Evolutionary conservation across 2,113 vertebrate genomes (phyloP).

Genomic region (Entelurus aequoreus): DNA sequence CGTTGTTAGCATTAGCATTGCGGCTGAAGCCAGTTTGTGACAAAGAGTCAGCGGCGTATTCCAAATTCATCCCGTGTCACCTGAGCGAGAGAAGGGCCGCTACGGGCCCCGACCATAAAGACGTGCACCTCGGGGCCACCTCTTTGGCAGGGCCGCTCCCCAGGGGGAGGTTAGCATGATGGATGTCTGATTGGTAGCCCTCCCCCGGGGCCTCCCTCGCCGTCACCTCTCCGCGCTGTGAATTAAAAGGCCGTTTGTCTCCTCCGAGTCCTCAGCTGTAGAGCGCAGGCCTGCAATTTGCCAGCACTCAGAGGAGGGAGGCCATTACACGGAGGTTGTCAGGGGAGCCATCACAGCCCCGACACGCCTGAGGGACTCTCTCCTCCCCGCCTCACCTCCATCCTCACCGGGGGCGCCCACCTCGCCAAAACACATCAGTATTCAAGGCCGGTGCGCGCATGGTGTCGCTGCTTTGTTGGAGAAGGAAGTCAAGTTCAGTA

Average conservation of each 20-base stretch:
- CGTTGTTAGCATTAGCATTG: no score
- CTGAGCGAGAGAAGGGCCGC: slow-evolving; percentile 39
- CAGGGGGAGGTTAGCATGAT: slow-evolving; percentile 75
- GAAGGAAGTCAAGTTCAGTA: neutral
- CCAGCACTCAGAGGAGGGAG: slow-evolving; percentile 73
- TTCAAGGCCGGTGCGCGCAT: slow-evolving; percentile 22
- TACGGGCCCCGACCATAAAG: slow-evolving; percentile 36
- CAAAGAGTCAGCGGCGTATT: no score
- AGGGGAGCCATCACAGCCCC: slow-evolving; percentile 73
- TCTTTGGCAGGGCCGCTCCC: slow-evolving; percentile 65
- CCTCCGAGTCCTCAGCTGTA: slow-evolving; percentile 79
- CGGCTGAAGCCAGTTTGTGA: no score
- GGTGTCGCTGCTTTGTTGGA: neutral
- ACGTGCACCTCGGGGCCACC: slow-evolving; percentile 56
- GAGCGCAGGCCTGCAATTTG: slow-evolving; percentile 75
- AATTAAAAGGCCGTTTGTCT: slow-evolving; percentile 83
- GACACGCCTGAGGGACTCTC: slow-evolving; percentile 72
- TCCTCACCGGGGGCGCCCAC: slow-evolving; percentile 50
- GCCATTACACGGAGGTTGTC: slow-evolving; percentile 77
- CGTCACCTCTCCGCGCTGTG: slow-evolving; percentile 75
- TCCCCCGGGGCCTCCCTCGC: slow-evolving; percentile 74
- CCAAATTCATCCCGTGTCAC: slow-evolving; percentile 47
- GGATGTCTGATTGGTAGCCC: slow-evolving; percentile 79
- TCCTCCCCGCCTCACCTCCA: slow-evolving; percentile 59
- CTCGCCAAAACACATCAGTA: slow-evolving; percentile 49